Percentiles rank a stretch among this genome's conserved stretches.
phyloP scores from a whole-genome alignment of 2,113 vertebrate genomes.

The Rhinichthys klamathensis region DNA sequence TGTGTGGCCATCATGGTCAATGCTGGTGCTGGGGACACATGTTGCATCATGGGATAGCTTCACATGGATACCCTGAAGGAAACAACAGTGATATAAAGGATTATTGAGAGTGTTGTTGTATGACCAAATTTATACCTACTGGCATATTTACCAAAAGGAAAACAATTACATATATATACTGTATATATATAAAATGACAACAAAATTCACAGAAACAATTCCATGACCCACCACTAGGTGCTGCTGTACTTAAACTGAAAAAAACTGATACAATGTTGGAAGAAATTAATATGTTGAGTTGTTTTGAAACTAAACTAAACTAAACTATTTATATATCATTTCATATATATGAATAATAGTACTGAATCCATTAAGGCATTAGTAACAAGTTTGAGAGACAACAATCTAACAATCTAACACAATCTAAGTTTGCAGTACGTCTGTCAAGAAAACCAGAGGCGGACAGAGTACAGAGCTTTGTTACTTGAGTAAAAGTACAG shows the following conservation, averaged over 20 bases:
- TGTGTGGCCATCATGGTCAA: conserved; percentile 99
- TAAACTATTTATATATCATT: too few relatives aligned
- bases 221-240: conserved; percentile 67
- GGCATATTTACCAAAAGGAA: neutral
- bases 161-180: neutral
- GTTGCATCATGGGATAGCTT: conserved; percentile 99
- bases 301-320: neutral
- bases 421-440: neutral
- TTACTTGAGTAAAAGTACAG: too few relatives aligned
- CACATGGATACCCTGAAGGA: conserved; percentile 89
- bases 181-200: too few relatives aligned
- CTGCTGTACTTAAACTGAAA: conserved; percentile 64
- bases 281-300: neutral
- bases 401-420: neutral
- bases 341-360: neutral
- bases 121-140: neutral
- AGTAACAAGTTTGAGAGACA: neutral
- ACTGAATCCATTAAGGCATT: neutral
- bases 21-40: conserved; percentile 96
- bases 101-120: neutral
- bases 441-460: too few relatives aligned
- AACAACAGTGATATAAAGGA: conserved; percentile 41
- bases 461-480: too few relatives aligned
- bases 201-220: conserved; percentile 8
- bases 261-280: neutral